Evolutionary conservation across 2,888 invertebrate genomes (phyloP), one percentile per base, ranked within the genome.

Genomic region (Latrodectus hesperus): DNA sequence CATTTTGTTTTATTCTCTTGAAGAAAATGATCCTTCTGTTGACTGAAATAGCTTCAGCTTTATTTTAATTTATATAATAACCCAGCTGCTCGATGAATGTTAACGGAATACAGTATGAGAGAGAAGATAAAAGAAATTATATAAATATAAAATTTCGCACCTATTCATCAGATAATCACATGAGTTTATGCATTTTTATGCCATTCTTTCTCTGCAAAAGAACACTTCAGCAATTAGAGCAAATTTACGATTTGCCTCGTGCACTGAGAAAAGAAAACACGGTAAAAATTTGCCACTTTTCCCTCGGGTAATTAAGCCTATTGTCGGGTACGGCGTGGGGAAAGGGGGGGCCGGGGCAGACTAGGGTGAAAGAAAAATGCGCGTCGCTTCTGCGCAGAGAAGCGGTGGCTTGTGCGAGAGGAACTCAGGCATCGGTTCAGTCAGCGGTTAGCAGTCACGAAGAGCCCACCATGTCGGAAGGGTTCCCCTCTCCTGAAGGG

Each of bases 221-320:
- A 60, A 60, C 60, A 60, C 60, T 60, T n/a, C n/a, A 60, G 60
- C 80, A 72, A 72, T 80, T 80, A 80, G 67, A 80, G 64, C 70
- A 80, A 80, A 80, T 80, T 80, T 80, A 80, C 80, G 80, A 80
- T 64, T 72, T 80, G 64, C 51, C 55, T 17, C 53, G 72, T n/a
- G 70, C 60, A 51, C 67, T 17, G 72, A 72, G 80, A 80, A 80
- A 80, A 80, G 72, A 64, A 80, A 80, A 80, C 80, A 72, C 49
- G 80, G 80, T 60, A 80, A 80, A 80, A 80, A 80, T 80, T 80
- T 80, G 80, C 80, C 80, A 80, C 80, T 80, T 80, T 77, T 72
- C 80, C 80, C 80, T 72, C 72, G 80, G 64, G 80, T 80, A 80
- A 80, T 80, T 80, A 80, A 80, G 80, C 80, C 80, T 80, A 80